phyloP scores from a whole-genome alignment of 2,113 vertebrate genomes.

The Ibidorhyncha struthersii region DNA sequence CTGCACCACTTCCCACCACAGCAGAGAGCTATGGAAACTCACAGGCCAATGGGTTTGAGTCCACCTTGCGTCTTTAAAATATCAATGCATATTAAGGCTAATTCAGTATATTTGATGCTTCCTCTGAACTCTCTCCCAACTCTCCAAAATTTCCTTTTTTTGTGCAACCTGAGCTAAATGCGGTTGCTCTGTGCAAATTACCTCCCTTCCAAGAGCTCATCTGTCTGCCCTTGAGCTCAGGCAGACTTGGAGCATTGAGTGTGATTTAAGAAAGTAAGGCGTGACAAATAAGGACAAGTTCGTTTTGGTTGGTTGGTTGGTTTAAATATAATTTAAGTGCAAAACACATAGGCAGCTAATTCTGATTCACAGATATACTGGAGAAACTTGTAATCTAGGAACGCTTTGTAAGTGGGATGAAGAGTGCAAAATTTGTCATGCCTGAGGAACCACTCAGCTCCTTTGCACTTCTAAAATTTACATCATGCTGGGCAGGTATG shows the following conservation, averaged over 20 bases:
- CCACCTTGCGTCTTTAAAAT: not conserved
- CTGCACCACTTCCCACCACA: not conserved
- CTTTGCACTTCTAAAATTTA: not conserved
- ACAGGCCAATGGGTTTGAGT: not conserved
- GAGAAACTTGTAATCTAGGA: constrained; percentile 45
- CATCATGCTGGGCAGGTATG: not conserved
- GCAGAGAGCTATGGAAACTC: not conserved
- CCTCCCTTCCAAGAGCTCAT: not conserved
- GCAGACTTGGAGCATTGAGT: constrained; percentile 8
- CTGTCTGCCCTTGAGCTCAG: not conserved
- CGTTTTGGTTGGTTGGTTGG: not conserved
- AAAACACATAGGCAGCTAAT: not conserved
- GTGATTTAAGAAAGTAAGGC: constrained; percentile 48
- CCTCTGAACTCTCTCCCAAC: not conserved
- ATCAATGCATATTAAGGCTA: fast-evolving
- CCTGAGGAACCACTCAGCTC: constrained; percentile 21
- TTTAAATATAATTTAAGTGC: constrained; percentile 11
- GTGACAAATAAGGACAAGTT: constrained; percentile 57
- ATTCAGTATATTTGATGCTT: not conserved
- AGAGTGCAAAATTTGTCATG: not conserved
- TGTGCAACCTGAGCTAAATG: not conserved
- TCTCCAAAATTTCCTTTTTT: not conserved
- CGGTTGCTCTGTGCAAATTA: not conserved
- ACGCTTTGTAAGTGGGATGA: fast-evolving
- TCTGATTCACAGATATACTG: constrained; percentile 46